These are phyloP conservation scores for Microcebus jonahi DNA, from an alignment of 2,113 vertebrate species.

Conservation along the genomic window DNA sequence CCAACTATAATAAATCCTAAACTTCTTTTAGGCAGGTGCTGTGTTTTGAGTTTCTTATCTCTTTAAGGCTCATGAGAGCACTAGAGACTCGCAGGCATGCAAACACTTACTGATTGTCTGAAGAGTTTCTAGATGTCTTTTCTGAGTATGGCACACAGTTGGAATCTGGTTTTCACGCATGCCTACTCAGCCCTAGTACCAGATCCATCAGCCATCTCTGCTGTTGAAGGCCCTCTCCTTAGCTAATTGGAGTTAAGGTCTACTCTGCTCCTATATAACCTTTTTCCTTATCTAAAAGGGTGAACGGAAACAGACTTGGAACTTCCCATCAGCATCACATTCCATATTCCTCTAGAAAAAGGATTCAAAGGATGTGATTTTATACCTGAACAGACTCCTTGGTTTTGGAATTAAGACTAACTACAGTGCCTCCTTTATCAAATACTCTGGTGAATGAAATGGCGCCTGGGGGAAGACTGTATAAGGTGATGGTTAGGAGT, in stretches of 20 bases:
- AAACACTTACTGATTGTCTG: not conserved
- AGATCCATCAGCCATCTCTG: not conserved
- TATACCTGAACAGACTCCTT: not conserved
- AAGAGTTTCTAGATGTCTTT: not conserved
- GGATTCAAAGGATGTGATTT: not conserved
- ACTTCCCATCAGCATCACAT: not conserved
- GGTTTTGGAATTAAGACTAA: not conserved
- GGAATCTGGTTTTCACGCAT: not conserved
- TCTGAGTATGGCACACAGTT: not conserved
- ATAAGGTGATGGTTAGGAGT: not conserved
- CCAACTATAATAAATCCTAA: not conserved
- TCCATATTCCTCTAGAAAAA: not conserved
- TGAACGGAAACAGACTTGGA: not conserved
- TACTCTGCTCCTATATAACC: not conserved
- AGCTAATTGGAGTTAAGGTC: not conserved
- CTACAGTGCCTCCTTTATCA: not conserved
- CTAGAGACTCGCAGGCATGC: not conserved
- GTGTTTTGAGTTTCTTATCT: not conserved
- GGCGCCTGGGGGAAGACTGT: not conserved
- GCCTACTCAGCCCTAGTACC: not conserved
- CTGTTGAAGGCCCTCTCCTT: not conserved
- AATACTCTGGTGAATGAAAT: not conserved
- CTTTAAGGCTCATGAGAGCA: not conserved
- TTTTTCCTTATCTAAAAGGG: not conserved
- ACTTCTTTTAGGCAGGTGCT: not conserved